Base-by-base conservation (phyloP, 2,797 vertebrate genomes). In the Selene dorsalis region DNA sequence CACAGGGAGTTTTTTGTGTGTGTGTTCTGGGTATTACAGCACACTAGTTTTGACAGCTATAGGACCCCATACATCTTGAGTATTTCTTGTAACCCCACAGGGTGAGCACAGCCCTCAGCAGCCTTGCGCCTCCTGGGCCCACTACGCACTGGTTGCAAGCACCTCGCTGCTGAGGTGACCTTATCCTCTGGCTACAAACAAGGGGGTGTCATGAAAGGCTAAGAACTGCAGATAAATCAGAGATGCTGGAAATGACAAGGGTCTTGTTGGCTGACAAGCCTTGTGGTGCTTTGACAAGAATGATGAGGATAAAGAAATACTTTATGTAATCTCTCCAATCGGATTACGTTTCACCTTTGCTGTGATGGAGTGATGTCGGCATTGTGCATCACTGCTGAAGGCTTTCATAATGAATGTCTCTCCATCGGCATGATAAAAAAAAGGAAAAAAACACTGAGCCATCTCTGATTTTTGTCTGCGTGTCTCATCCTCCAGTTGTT, bases 251-350 rank as follows among this genome's bases (percentile, higher is more conserved):
- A 61, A 73, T 24, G 85, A 85, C 81, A 80, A 73, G 62, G 38
- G 76, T 69, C 69, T 41, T 57, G 66, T 72, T 71, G 30, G 28
- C 75, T 79, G 81, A 88, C 88, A 79, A 82, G 75, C 77, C 77
- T 69, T 26, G 59, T 69, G 58, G 63, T 79, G 84, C 79, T 82
- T 62, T 74, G 80, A 89, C 86, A 87, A 68, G 85, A 91, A 75
- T 69, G 80, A 87, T 69, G 69, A 73, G 85, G 84, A 91, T 78
- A 80, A 85, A 35, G 32, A 88, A 91, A 80, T 89, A 79, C 59
- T 86, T 82, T 84, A 82, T 88, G 73, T 89, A 90, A 93, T 92
- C 90, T 88, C 83, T 86, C 70, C 83, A 69, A 86, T 92, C 70
- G 66, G 87, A 93, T 93, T 91, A 90, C 48, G 77, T 82, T 89